Base-by-base conservation (phyloP, 2,113 vertebrate genomes). In the Aspidoscelis tigris region DNA sequence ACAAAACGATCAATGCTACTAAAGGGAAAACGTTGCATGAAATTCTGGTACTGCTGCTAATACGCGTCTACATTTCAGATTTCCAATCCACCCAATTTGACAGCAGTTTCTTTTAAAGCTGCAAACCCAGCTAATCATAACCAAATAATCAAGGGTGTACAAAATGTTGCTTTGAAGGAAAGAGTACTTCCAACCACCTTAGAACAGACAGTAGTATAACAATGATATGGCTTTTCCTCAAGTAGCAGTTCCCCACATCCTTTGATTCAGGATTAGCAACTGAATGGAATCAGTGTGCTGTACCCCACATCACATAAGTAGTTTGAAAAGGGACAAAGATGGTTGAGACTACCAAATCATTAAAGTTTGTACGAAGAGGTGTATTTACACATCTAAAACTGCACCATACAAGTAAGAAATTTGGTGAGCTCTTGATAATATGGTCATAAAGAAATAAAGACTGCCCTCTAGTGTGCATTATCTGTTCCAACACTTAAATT, bases 381-480 rank as follows among this genome's bases (percentile, higher is more conserved):
- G 22, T 80, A 69, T 68, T n/a, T 50, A 26, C 66, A 70, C n/a
- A 70, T 16, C 21, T 41, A 81, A 72, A 14, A 41, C 11, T 72
- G 61, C 61, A 41, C 4, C 8, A 20, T 39, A 71, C 39, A 79
- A 72, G 44, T 14, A 58, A 7, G 24, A 81, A 69, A n/a, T 5
- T 16, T 68, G 10, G 41, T 84, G 73, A 33, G 14, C 5, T 26
- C 47, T 84, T 65, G 20, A 80, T 16, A 74, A 72, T 64, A 53
- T 33, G 16, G 22, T 20, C 11, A 78, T 44, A 47, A 65, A 71
- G 2, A 11, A 90, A 87, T 81, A 84, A 68, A 71, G 7, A 71
- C 82, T 91, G 93, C 94, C 89, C 90, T 87, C 94, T 89, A 83
- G 77, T 84, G 93, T 71, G 22, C 1, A 69, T 26, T 65, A 3